Percentiles rank a stretch among this genome's conserved stretches.
phyloP scores from a whole-genome alignment of 2,797 vertebrate genomes.

The Mycteria americana region DNA sequence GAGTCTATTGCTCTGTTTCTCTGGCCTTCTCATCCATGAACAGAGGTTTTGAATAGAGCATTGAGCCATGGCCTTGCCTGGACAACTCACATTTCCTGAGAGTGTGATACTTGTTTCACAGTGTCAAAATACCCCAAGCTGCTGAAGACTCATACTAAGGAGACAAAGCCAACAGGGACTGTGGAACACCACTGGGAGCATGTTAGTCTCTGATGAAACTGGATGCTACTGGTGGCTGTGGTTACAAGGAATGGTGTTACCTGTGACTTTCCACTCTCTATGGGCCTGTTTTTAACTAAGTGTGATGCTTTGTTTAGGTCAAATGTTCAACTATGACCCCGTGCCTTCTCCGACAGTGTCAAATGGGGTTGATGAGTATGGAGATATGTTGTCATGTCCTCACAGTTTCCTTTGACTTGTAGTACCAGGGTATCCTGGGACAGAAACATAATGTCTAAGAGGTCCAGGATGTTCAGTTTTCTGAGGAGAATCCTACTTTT shows the following conservation, averaged over 20 bases:
- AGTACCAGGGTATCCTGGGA: not conserved
- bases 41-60: not conserved
- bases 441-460: not conserved
- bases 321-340: fast-evolving
- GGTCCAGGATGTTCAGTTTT: not conserved
- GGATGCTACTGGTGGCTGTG: not conserved
- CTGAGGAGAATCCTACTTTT: not conserved
- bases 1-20: not conserved
- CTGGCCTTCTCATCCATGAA: not conserved
- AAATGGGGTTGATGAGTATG: not conserved
- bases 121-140: not conserved
- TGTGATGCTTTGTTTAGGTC: not conserved
- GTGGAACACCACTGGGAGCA: not conserved
- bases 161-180: not conserved
- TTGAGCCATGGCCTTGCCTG: not conserved
- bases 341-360: not conserved
- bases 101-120: not conserved
- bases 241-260: not conserved
- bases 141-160: not conserved
- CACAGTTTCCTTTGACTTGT: not conserved
- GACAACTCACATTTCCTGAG: not conserved
- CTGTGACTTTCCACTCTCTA: not conserved
- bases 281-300: not conserved
- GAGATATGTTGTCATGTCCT: not conserved
- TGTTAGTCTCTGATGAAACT: not conserved